Evolutionary conservation across 2,113 vertebrate species (phyloP).

Genomic region (Fulica atra): DNA sequence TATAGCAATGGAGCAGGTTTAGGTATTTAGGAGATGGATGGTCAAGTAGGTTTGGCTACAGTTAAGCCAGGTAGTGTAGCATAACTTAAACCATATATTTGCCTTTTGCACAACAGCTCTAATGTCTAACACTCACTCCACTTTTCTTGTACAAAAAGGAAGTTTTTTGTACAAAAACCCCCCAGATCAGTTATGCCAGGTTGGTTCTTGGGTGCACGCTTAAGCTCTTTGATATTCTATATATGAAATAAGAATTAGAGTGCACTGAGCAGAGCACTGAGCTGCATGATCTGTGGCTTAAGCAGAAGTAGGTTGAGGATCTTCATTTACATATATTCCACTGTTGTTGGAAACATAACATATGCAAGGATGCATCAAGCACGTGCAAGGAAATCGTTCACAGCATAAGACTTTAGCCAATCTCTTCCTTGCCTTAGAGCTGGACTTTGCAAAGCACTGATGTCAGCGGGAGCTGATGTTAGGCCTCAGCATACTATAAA

Average conservation of each 20-base stretch:
- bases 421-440: neutral
- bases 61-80: neutral
- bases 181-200: too few species aligned
- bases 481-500: neutral
- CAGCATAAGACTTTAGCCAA: neutral
- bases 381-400: neutral
- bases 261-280: neutral
- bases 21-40: neutral
- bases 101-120: neutral
- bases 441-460: neutral
- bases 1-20: neutral
- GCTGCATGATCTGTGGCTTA: neutral
- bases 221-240: too few species aligned
- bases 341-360: neutral
- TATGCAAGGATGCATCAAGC: neutral
- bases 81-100: neutral
- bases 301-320: neutral
- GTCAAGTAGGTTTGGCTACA: neutral
- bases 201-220: too few species aligned
- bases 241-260: neutral
- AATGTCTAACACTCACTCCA: neutral
- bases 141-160: neutral
- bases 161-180: too few species aligned
- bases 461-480: neutral
- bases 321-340: neutral